These are phyloP conservation scores for Bergia sp. DNA, from an alignment of 92 coral and sea anemone species.

Conservation along the genomic window DNA sequence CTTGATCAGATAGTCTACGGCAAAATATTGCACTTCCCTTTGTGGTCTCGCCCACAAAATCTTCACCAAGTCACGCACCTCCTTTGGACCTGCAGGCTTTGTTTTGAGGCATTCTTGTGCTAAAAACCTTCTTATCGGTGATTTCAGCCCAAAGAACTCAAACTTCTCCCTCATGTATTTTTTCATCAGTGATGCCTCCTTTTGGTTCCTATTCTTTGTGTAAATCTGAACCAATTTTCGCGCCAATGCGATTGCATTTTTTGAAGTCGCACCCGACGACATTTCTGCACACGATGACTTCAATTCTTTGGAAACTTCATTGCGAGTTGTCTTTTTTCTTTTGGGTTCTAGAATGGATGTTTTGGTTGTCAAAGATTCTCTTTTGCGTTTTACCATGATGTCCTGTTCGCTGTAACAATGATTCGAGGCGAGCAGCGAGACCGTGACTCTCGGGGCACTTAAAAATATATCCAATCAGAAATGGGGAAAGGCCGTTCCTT, in stretches of 20 bases:
- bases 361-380: background rate
- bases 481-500: no score
- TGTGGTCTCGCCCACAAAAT: constrained; percentile 86
- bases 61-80: constrained; percentile 64
- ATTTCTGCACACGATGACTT: background rate
- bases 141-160: constrained; percentile 84
- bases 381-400: constrained; percentile 30
- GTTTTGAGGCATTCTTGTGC: constrained; percentile 66
- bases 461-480: no score
- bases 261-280: constrained; percentile 22
- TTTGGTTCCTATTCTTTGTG: constrained; percentile 61
- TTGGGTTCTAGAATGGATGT: background rate
- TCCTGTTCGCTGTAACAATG: background rate
- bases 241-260: constrained; percentile 43
- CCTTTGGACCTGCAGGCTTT: constrained; percentile 45
- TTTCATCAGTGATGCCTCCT: constrained; percentile 78
- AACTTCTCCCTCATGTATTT: constrained; percentile 94
- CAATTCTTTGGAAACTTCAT: background rate
- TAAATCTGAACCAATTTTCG: constrained; percentile 60
- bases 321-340: background rate
- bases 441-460: no score
- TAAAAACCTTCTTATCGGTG: constrained; percentile 71
- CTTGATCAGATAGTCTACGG: constrained; percentile 80
- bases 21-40: constrained; percentile 87
- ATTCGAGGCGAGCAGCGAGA: no score